A percentile compares a stretch with the other conserved stretches of the same genome.
Conservation (phyloP, 1,140 invertebrate species). For the Pararge aegeria region DNA sequence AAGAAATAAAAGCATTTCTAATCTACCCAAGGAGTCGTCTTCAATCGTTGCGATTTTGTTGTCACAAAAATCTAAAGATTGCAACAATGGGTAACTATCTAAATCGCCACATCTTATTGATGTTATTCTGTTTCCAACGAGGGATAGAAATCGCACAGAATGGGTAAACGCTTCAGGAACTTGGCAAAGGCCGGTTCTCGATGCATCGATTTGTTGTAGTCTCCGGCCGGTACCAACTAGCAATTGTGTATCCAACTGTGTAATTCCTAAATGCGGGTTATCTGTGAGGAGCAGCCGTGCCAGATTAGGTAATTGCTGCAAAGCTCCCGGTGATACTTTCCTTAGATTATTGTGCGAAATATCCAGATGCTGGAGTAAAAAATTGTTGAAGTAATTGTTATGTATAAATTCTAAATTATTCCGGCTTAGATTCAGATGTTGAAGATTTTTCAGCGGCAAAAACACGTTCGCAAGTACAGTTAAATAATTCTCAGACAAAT, state of each 20-base stretch:
- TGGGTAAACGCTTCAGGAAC: constrained; percentile 92
- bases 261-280: constrained; percentile 83
- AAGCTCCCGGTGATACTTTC: constrained; percentile 84
- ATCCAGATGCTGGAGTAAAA: constrained; percentile 88
- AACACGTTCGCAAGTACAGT: constrained; percentile 81
- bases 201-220: constrained; percentile 90
- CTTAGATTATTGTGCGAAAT: constrained; percentile 88
- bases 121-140: constrained; percentile 88
- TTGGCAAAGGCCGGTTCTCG: constrained; percentile 87
- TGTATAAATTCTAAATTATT: constrained; percentile 86
- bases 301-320: constrained; percentile 87
- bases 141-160: constrained; percentile 88
- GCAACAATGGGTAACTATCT: constrained; percentile 92
- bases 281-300: constrained; percentile 88
- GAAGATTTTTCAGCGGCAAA: constrained; percentile 81
- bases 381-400: constrained; percentile 78
- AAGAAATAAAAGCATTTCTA: constrained; percentile 89
- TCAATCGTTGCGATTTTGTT: constrained; percentile 89
- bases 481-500: constrained; percentile 82
- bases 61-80: constrained; percentile 89
- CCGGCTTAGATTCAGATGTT: constrained; percentile 85
- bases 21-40: constrained; percentile 91
- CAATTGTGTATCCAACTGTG: constrained; percentile 81
- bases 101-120: constrained; percentile 91
- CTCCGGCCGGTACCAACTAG: constrained; percentile 86